Base-by-base conservation (phyloP, 2,888 invertebrate genomes). In the Corbicula japonica region DNA sequence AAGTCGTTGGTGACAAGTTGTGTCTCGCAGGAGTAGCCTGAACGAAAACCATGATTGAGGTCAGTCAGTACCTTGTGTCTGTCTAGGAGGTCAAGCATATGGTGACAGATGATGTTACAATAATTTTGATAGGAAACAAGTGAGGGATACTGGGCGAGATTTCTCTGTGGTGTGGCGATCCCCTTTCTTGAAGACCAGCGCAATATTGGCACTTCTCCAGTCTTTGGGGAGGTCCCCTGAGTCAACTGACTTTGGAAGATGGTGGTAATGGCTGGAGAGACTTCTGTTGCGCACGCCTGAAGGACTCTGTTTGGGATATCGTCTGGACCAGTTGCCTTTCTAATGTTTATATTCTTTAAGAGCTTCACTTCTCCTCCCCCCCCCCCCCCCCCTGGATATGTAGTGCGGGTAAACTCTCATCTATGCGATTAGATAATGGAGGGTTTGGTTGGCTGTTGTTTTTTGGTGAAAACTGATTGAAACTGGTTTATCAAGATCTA, bases 261-360 rank as follows among this genome's bases (percentile, higher is more conserved):
- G 26, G 58, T 60, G 21, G 73, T 74, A 23, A 73, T 41, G 44
- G 73, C 62, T 65, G 76, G 80, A n/a, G 80, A 61, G 1, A 65
- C 46, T 60, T 84, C 61, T n/a, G 38, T 18, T 28, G 84, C 81
- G 61, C 74, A 81, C 44, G 58, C 52, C 44, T 73, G 54, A 4
- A 83, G 71, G 12, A 84, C 70, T n/a, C 73, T 30, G 54, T 81
- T 84, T 26, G 76, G 76, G 0, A 80, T 35, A 30, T 72, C 75
- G 44, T 83, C 75, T 48, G 83, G 78, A 12, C 78, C 78, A 2
- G 72, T 35, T 32, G 84, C 69, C 44, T 82, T 81, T 18, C 35
- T 62, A 1, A 69, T 28, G 15, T 73, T 82, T 8, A 73, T 56
- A 21, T 72, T 76, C 21, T 46, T 69, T 6, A 81, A 60, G 6